Conservation (phyloP, 2,797 vertebrate genomes). For the Lutjanus argentimaculatus region DNA sequence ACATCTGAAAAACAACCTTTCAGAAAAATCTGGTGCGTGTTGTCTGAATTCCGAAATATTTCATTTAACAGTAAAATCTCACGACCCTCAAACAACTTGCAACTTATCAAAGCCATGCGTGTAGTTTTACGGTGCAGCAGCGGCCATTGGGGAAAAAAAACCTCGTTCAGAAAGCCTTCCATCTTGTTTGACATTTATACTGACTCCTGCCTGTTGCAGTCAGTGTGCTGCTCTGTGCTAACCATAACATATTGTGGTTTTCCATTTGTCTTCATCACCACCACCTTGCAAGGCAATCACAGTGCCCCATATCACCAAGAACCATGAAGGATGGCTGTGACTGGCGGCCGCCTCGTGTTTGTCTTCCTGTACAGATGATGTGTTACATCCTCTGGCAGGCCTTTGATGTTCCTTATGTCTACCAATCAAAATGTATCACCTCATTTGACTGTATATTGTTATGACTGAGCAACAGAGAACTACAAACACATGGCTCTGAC, state of each 20-base stretch:
- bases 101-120: constrained; percentile 3
- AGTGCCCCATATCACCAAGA: constrained; percentile 28
- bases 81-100: background rate
- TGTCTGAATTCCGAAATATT: background rate
- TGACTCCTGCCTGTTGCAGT: constrained; percentile 31
- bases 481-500: constrained; percentile 36
- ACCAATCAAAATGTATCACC: constrained; percentile 70
- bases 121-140: background rate
- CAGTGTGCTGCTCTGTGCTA: constrained; percentile 23
- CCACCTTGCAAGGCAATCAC: constrained; percentile 51
- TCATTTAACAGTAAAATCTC: background rate
- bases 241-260: constrained; percentile 44
- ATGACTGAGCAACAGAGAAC: constrained; percentile 46
- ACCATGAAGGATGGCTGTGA: constrained; percentile 59
- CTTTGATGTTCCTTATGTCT: constrained; percentile 60
- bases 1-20: background rate
- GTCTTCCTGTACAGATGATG: constrained; percentile 50
- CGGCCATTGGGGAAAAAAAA: background rate
- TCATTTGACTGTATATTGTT: constrained; percentile 69
- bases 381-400: constrained; percentile 52
- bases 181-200: constrained; percentile 46
- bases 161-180: constrained; percentile 13
- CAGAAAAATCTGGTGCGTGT: background rate
- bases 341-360: constrained; percentile 43
- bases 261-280: constrained; percentile 72